phyloP scores from a whole-genome alignment of 2,113 vertebrate genomes.

The Coracopsis vasa region DNA sequence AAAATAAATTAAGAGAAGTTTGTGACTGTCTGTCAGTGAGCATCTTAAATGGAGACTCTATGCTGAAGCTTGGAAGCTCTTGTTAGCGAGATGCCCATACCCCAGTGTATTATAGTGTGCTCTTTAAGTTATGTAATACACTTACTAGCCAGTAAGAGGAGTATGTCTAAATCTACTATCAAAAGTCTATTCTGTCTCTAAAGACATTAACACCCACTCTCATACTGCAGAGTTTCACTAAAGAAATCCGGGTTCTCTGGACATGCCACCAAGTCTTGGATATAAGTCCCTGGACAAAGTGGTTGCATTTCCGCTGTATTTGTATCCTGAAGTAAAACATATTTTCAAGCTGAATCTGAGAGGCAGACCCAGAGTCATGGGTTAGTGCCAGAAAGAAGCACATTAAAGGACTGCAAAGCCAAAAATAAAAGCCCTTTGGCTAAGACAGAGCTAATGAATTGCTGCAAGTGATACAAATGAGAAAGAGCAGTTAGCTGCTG shows the following conservation, averaged over 20 bases:
- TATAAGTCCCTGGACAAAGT: background rate
- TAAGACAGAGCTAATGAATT: conserved; percentile 23
- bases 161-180: background rate
- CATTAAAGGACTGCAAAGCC: background rate
- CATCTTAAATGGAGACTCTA: background rate
- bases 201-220: background rate
- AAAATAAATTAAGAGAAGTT: background rate
- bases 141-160: background rate
- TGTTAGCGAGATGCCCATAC: background rate
- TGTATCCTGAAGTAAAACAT: background rate
- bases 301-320: background rate
- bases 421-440: conserved; percentile 20
- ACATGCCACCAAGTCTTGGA: rapidly evolving
- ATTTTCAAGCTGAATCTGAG: conserved; percentile 6
- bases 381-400: conserved; percentile 6
- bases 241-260: background rate
- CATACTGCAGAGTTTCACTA: background rate
- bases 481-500: background rate
- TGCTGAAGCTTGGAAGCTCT: background rate
- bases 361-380: background rate
- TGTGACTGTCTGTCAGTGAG: background rate
- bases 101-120: background rate
- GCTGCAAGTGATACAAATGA: background rate
- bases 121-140: background rate
- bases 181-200: background rate